Conservation (phyloP, 1,140 invertebrate species). For the Coenobita brevimanus region DNA sequence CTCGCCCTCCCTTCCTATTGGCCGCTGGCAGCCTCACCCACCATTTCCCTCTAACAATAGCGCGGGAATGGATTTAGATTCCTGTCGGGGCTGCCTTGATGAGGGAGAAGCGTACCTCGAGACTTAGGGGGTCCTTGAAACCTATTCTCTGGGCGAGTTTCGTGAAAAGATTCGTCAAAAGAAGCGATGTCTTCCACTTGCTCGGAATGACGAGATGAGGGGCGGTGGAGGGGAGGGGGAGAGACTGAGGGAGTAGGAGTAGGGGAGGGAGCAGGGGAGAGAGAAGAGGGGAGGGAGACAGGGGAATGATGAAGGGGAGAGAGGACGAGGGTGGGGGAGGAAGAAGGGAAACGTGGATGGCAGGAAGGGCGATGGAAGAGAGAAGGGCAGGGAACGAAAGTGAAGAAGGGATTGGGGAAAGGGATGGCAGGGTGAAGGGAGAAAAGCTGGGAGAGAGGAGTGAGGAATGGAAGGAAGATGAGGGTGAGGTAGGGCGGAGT, state of each 20-base stretch:
- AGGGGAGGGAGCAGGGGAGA: not conserved
- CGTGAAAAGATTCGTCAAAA: slow-evolving; percentile 57
- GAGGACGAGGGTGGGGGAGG: not conserved
- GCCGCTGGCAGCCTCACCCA: slow-evolving; percentile 14
- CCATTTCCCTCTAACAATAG: slow-evolving; percentile 31
- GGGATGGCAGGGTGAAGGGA: no score
- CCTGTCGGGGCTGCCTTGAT: slow-evolving; percentile 31
- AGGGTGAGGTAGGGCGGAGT: no score
- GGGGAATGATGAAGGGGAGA: not conserved
- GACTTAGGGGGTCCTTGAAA: slow-evolving; percentile 56
- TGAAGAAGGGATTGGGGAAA: not conserved
- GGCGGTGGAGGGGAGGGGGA: not conserved
- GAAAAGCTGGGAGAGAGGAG: not conserved
- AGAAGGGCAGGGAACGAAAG: not conserved
- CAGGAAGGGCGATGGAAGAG: slow-evolving; percentile 21
- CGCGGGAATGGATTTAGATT: slow-evolving; percentile 51
- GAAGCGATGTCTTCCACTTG: slow-evolving; percentile 47
- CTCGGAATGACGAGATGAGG: slow-evolving; percentile 28
- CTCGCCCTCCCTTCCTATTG: slow-evolving; percentile 23
- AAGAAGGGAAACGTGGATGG: not conserved
- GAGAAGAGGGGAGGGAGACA: not conserved
- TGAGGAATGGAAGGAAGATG: not conserved
- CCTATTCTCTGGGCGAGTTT: slow-evolving; percentile 56
- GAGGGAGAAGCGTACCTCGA: slow-evolving; percentile 47
- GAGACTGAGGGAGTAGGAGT: not conserved